These are phyloP conservation scores for Pristionchus mayeri DNA, from an alignment of 2,888 invertebrate genomes.

Conservation along the genomic window DNA sequence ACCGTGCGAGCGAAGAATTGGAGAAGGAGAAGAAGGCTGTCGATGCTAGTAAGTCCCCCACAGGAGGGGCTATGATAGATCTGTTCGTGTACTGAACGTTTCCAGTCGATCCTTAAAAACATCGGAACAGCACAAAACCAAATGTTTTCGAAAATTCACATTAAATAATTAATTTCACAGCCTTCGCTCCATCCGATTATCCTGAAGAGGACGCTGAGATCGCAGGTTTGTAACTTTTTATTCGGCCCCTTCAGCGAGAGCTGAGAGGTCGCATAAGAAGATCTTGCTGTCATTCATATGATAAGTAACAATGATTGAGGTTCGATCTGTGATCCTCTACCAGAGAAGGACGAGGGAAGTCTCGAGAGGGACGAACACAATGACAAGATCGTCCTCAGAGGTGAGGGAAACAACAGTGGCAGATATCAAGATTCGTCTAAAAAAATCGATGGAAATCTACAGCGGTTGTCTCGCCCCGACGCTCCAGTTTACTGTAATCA, in stretches of 20 bases:
- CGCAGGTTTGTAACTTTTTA: slow-evolving; percentile 13
- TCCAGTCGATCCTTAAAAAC: no score
- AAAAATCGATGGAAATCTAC: no score
- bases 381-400: slow-evolving; percentile 5
- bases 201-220: slow-evolving; percentile 56
- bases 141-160: no score
- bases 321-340: slow-evolving; percentile 53
- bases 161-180: slow-evolving; percentile 1
- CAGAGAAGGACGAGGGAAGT: neutral
- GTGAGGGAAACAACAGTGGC: neutral
- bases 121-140: no score
- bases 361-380: slow-evolving; percentile 43
- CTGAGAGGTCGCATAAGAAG: no score
- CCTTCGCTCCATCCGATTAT: slow-evolving; percentile 52
- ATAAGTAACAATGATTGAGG: neutral
- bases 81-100: no score
- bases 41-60: slow-evolving; percentile 50
- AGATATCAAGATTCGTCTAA: no score
- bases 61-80: no score
- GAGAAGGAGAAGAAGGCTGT: slow-evolving; percentile 51
- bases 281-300: no score
- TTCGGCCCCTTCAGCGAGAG: no score
- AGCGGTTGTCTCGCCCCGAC: neutral
- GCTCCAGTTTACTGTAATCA: no score
- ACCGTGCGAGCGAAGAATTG: slow-evolving; percentile 47